phyloP scores from a whole-genome alignment of 2,797 vertebrate species.

The Tapirus indicus region DNA sequence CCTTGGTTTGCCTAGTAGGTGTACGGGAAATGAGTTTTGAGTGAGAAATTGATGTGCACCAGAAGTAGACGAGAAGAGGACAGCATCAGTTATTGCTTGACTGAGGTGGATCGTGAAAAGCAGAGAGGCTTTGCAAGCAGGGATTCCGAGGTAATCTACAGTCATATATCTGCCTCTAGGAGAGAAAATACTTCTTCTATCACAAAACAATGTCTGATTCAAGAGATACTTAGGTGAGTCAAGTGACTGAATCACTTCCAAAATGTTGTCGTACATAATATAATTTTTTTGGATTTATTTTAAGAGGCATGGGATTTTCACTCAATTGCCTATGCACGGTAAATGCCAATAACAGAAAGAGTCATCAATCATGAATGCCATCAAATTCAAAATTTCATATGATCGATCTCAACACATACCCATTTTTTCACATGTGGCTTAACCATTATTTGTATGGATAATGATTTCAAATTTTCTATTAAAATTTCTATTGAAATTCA shows the following conservation, averaged over 20 bases:
- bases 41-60: not conserved
- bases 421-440: not conserved
- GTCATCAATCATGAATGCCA: not conserved
- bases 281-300: not conserved
- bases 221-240: not conserved
- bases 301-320: not conserved
- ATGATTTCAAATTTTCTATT: not conserved
- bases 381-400: not conserved
- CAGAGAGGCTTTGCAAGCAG: not conserved
- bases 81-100: not conserved
- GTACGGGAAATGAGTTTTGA: not conserved
- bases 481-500: not conserved
- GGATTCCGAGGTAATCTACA: not conserved
- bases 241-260: not conserved
- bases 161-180: not conserved
- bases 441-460: not conserved
- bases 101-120: rapidly evolving
- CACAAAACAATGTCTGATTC: not conserved
- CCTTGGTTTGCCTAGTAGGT: not conserved
- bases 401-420: not conserved
- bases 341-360: not conserved
- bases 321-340: not conserved
- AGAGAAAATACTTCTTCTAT: not conserved
- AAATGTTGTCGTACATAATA: not conserved
- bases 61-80: not conserved